A percentile compares a stretch with the other conserved stretches of the same genome.
phyloP scores from a whole-genome alignment of 1,140 invertebrate genomes.

The Gryon sp. region DNA sequence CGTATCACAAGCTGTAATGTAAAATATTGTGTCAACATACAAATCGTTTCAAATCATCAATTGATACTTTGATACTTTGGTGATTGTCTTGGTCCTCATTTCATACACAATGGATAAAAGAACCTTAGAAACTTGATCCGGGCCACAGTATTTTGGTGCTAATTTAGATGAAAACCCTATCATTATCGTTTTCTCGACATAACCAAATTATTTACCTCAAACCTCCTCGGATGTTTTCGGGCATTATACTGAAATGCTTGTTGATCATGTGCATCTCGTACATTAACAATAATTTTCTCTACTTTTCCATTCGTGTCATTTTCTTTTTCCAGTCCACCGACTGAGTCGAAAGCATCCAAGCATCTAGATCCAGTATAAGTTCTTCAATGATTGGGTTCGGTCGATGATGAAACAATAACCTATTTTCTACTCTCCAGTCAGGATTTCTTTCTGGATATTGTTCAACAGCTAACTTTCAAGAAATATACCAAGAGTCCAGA shows the following conservation, averaged over 20 bases:
- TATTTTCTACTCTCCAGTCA: background rate
- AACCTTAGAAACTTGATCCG: too few relatives aligned
- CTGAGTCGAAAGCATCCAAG: too few relatives aligned
- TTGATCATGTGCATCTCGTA: background rate
- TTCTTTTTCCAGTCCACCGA: background rate
- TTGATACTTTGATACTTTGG: too few relatives aligned
- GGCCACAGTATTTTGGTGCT: too few relatives aligned
- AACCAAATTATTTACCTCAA: background rate
- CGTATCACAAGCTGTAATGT: too few relatives aligned
- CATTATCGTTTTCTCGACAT: too few relatives aligned
- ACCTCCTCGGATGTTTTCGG: background rate
- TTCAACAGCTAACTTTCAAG: background rate
- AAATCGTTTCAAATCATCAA: too few relatives aligned
- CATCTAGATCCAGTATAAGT: background rate
- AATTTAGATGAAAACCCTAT: too few relatives aligned
- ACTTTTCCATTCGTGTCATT: background rate
- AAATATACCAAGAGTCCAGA: background rate
- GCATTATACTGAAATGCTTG: constrained; percentile 3
- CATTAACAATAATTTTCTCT: background rate
- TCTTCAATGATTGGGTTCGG: background rate
- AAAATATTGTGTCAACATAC: too few relatives aligned
- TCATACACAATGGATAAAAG: too few relatives aligned
- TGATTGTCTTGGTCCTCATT: too few relatives aligned
- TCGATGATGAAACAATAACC: background rate
- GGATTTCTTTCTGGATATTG: background rate